Percentiles rank a stretch among this genome's conserved stretches.
These are phyloP conservation scores for Nesidiocoris tenuis DNA, from an alignment of 2,888 invertebrate genomes.

Conservation along the genomic window DNA sequence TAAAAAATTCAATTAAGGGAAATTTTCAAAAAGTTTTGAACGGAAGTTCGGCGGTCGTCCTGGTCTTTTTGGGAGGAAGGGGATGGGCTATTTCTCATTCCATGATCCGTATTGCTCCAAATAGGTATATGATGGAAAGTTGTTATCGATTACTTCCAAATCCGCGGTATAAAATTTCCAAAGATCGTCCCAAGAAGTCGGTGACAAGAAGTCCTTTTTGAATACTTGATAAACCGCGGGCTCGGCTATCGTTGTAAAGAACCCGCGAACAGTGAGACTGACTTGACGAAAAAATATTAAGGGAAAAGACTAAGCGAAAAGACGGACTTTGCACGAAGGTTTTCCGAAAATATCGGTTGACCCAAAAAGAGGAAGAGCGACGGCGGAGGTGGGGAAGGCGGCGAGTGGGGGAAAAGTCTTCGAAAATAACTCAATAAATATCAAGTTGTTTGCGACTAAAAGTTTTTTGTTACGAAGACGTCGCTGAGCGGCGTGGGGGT, in stretches of 20 bases:
- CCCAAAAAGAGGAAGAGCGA: slow-evolving; percentile 35
- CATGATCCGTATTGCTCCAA: too few species aligned
- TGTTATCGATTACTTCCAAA: too few species aligned
- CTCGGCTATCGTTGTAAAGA: not conserved
- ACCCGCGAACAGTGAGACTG: not conserved
- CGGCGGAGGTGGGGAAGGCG: slow-evolving; percentile 1
- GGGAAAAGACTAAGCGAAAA: slow-evolving; percentile 25
- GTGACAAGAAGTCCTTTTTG: too few species aligned
- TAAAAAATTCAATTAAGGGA: too few species aligned
- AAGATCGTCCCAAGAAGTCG: too few species aligned
- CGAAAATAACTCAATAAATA: slow-evolving; percentile 49
- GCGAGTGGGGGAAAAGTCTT: slow-evolving; percentile 34
- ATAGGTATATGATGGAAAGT: too few species aligned
- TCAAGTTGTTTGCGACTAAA: slow-evolving; percentile 49
- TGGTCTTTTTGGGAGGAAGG: too few species aligned
- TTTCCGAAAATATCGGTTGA: slow-evolving; percentile 43
- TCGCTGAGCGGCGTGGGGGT: not conserved
- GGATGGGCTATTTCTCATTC: too few species aligned
- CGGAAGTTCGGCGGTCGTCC: too few species aligned
- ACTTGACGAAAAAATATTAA: slow-evolving; percentile 17
- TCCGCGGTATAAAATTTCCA: too few species aligned
- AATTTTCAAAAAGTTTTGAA: too few species aligned
- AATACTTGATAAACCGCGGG: slow-evolving; percentile 11
- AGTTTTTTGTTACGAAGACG: slow-evolving; percentile 44
- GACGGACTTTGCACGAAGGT: slow-evolving; percentile 3